Evolutionary conservation across 2,113 vertebrate genomes (phyloP), one percentile per base, ranked within the genome.

Genomic region (Phoenicopterus ruber): DNA sequence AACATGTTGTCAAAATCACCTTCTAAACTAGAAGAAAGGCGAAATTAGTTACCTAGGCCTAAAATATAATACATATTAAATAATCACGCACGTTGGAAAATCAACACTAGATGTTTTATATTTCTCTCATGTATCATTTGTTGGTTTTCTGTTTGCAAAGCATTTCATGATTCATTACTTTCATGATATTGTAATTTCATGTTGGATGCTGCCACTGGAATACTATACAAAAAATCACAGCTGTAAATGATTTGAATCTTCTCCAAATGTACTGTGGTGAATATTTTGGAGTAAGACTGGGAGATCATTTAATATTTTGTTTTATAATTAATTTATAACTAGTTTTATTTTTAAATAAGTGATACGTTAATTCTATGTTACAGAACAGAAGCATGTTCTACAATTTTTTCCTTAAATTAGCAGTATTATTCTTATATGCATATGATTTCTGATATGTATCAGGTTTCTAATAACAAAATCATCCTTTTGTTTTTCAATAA

Each of bases 131-230:
- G 16, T 72, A 36, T 77, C 12, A 10, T 82, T 89, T 94, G 40
- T 77, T 87, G 54, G 12, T 19, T 80, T 86, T 79, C 65, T 94
- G 40, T 93, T 95, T 87, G 66, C 49, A 85, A 82, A 82, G 40
- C 2, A 0, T 94, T 91, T 94, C 9, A 73, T 80, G 85, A 92
- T 94, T 96, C 65, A 85, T 94, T 96, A 42, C 72, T 93, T 90
- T 71, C 57, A 52, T 40, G 65, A 42, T 67, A 58, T 3, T 76
- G 20, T 87, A 76, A 76, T 91, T 94, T 87, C 54, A n/a, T 91
- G 21, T 70, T 93, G 54, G 6, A 5, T 70, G 42, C 74, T 93
- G 55, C 70, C 24, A 46, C 46, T 87, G 82, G 20, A 90, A 88
- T 85, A 14, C 31, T 80, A 6, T 50, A 31, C 22, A 82, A 77